These are phyloP conservation scores for Corydoras maculifer DNA, from an alignment of 2,113 vertebrate genomes.

Conservation along the genomic window DNA sequence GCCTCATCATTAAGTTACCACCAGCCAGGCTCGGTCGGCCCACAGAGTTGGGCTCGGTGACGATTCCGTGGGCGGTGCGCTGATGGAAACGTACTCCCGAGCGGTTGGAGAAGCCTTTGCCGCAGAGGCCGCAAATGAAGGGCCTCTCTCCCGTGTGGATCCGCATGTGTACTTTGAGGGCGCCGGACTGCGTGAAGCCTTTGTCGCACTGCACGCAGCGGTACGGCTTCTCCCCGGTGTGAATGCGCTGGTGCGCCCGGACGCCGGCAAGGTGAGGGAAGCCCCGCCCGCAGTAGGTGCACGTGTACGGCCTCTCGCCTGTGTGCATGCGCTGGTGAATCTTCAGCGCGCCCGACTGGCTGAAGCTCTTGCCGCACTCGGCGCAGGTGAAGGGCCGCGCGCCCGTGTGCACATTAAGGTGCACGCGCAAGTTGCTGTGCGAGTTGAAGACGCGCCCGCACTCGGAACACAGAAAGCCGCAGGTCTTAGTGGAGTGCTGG, in stretches of 20 bases:
- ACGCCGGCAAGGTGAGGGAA: slow-evolving; percentile 71
- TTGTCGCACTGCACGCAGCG: slow-evolving; percentile 73
- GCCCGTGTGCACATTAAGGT: slow-evolving; percentile 71
- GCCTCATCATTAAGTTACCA: slow-evolving; percentile 1
- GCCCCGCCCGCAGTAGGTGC: slow-evolving; percentile 59
- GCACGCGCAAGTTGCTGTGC: slow-evolving; percentile 73
- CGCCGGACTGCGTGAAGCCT: slow-evolving; percentile 72
- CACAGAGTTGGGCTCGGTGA: slow-evolving; percentile 43
- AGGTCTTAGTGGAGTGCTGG: slow-evolving; percentile 56
- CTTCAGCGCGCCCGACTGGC: slow-evolving; percentile 72
- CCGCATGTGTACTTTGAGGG: slow-evolving; percentile 66
- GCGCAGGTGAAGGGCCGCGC: slow-evolving; percentile 71
- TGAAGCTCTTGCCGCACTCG: slow-evolving; percentile 72
- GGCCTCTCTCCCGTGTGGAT: slow-evolving; percentile 68
- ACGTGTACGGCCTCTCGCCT: slow-evolving; percentile 59
- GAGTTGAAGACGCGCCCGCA: slow-evolving; percentile 72
- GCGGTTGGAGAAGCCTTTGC: slow-evolving; percentile 69
- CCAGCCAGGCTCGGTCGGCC: slow-evolving; percentile 34
- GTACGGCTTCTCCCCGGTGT: slow-evolving; percentile 74
- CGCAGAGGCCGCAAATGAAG: slow-evolving; percentile 66
- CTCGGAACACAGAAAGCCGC: slow-evolving; percentile 66
- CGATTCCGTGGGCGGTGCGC: slow-evolving; percentile 62
- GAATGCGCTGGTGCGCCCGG: slow-evolving; percentile 67
- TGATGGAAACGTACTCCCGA: slow-evolving; percentile 71
- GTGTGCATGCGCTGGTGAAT: slow-evolving; percentile 72